Evolutionary conservation across 2,113 vertebrate species (phyloP).

Genomic region (Aythya baeri): DNA sequence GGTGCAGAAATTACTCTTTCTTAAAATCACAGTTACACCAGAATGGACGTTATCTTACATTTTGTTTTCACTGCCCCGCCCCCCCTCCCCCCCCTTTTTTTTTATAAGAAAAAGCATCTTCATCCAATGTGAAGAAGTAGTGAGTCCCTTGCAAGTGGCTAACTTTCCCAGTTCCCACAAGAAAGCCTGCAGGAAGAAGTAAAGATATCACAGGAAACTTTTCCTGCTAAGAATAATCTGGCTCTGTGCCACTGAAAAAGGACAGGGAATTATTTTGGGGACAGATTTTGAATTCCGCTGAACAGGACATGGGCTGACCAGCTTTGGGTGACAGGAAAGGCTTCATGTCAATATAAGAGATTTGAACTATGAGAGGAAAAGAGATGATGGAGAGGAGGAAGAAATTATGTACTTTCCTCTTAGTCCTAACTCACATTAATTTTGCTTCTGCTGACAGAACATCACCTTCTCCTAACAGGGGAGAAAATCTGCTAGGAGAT

Average conservation of each 20-base stretch:
- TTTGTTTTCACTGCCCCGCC: background rate
- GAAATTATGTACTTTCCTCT: conserved; percentile 6
- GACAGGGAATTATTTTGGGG: background rate
- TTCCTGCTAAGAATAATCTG: conserved; percentile 47
- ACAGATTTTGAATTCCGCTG: background rate
- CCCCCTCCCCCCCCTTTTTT: background rate
- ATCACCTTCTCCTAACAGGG: background rate
- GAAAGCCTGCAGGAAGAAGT: conserved; percentile 36
- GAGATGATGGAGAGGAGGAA: conserved; percentile 9
- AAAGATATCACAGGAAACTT: conserved; percentile 46
- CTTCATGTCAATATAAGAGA: background rate
- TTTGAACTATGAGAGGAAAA: conserved; percentile 16
- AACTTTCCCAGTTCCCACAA: background rate
- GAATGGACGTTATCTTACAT: background rate
- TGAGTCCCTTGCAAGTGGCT: background rate
- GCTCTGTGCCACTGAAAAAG: background rate
- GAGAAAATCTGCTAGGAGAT: background rate
- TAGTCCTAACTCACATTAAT: background rate
- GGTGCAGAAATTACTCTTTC: background rate
- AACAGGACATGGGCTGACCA: background rate
- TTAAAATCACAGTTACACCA: background rate
- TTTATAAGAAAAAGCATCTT: background rate
- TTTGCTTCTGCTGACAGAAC: conserved; percentile 2
- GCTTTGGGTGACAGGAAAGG: conserved; percentile 6
- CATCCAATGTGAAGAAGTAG: background rate